A percentile compares a stretch with the other conserved stretches of the same genome.
These are phyloP conservation scores for Leistus spinibarbis DNA, from an alignment of 2,888 invertebrate genomes.

Conservation along the genomic window DNA sequence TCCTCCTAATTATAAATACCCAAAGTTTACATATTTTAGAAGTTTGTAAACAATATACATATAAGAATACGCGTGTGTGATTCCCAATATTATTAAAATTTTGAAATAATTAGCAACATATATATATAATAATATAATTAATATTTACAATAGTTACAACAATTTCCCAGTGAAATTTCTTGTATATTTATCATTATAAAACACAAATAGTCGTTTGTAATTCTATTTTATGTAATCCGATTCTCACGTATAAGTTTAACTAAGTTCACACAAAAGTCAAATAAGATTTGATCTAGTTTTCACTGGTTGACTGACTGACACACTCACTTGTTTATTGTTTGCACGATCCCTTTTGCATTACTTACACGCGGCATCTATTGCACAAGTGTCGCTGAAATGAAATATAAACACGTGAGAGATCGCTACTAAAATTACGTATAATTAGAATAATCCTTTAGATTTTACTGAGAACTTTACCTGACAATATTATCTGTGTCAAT, in stretches of 20 bases:
- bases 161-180: background rate
- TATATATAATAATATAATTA: background rate
- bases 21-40: too few relatives aligned
- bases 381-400: slow-evolving; percentile 3
- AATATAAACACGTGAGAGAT: slow-evolving; percentile 5
- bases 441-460: background rate
- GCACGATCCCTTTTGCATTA: background rate
- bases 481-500: background rate
- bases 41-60: too few relatives aligned
- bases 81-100: too few relatives aligned
- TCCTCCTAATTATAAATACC: too few relatives aligned
- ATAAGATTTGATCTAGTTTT: slow-evolving; percentile 28
- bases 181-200: background rate
- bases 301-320: slow-evolving; percentile 14
- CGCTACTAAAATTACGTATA: background rate
- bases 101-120: background rate
- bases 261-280: slow-evolving; percentile 10
- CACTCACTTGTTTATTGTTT: slow-evolving; percentile 28
- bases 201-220: background rate
- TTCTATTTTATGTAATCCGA: background rate
- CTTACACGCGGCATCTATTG: background rate
- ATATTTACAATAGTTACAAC: background rate
- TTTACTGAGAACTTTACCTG: background rate
- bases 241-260: background rate
- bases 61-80: too few relatives aligned